phyloP scores from a whole-genome alignment of 1,140 invertebrate species.

The Mactra quadrangularis region DNA sequence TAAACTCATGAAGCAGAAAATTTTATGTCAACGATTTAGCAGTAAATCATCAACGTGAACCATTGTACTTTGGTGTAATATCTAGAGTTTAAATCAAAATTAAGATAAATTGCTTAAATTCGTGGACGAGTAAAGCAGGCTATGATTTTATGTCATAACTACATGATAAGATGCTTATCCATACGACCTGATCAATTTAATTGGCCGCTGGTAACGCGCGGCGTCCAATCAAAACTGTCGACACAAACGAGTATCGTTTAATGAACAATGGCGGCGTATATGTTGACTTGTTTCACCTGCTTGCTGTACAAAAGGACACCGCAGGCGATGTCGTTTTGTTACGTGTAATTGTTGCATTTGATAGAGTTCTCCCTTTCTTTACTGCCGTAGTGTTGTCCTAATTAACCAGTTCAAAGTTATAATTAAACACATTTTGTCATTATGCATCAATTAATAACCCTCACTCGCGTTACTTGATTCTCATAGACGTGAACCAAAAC shows the following conservation, averaged over 20 bases:
- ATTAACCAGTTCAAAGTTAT: background rate
- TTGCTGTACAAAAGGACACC: conserved; percentile 8
- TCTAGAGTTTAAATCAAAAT: conserved; percentile 39
- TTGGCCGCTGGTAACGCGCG: conserved; percentile 50
- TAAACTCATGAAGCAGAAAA: conserved; percentile 53
- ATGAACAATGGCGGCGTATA: conserved; percentile 48
- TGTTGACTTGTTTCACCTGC: conserved; percentile 55
- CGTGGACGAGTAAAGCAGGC: conserved; percentile 3
- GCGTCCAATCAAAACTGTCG: conserved; percentile 45
- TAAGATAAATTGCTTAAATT: conserved; percentile 59
- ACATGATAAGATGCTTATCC: conserved; percentile 55
- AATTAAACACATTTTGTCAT: background rate
- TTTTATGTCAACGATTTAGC: conserved; percentile 10
- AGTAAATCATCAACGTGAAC: conserved; percentile 26
- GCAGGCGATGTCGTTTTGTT: conserved; percentile 16
- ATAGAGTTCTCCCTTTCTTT: background rate
- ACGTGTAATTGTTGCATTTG: background rate
- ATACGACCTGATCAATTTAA: conserved; percentile 14
- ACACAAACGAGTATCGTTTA: too few species aligned
- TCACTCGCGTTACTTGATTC: too few species aligned
- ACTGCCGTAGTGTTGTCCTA: background rate
- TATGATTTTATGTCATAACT: conserved; percentile 35
- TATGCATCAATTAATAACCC: too few species aligned
- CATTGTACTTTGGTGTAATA: background rate
- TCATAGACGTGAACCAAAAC: too few species aligned